phyloP scores from a whole-genome alignment of 2,888 invertebrate genomes.

The Hyposoter dolosus region DNA sequence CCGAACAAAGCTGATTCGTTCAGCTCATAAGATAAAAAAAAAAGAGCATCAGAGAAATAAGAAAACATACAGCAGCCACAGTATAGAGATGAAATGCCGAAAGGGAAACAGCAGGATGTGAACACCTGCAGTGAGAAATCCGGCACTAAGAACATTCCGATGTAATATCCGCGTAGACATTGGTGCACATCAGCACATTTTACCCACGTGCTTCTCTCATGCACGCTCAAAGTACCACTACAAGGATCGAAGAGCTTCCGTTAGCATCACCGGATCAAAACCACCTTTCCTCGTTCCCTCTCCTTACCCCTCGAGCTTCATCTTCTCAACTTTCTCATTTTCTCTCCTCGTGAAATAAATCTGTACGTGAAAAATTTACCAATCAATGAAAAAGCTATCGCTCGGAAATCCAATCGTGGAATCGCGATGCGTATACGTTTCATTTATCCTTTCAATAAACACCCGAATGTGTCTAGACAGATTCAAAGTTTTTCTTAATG shows the following conservation, averaged over 20 bases:
- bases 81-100: constrained; percentile 31
- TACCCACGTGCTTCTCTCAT: constrained; percentile 30
- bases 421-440: constrained; percentile 11
- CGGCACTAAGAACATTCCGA: constrained; percentile 22
- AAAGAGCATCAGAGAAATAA: constrained; percentile 9
- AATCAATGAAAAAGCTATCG: constrained; percentile 19
- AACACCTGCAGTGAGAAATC: constrained; percentile 23
- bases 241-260: not conserved
- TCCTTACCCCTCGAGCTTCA: not conserved
- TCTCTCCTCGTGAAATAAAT: constrained; percentile 14
- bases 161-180: constrained; percentile 25
- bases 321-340: not conserved
- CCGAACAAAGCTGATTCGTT: constrained; percentile 23
- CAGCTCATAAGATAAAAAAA: constrained; percentile 7
- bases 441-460: constrained; percentile 48
- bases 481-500: not conserved
- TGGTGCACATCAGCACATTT: constrained; percentile 41
- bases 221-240: not conserved
- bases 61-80: constrained; percentile 4
- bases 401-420: constrained; percentile 14
- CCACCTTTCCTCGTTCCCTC: not conserved
- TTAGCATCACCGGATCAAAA: constrained; percentile 3
- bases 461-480: constrained; percentile 3
- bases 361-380: constrained; percentile 50
- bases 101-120: constrained; percentile 2